phyloP scores from a whole-genome alignment of 1,140 invertebrate species.

The Danaus plexippus region DNA sequence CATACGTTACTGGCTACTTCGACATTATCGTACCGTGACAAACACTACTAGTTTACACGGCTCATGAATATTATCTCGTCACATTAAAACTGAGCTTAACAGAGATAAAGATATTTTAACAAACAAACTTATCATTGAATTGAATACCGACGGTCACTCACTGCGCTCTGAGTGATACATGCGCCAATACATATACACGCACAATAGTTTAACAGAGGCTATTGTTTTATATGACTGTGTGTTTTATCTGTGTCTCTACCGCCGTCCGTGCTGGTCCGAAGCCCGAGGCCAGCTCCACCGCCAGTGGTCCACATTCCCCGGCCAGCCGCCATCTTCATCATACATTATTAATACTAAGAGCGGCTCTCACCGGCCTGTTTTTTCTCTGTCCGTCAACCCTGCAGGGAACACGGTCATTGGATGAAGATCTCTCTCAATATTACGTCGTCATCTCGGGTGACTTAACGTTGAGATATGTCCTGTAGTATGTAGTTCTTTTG shows the following conservation, averaged over 20 bases:
- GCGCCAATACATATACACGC: slow-evolving; percentile 21
- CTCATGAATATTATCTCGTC: slow-evolving; percentile 16
- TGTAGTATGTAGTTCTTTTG: not conserved
- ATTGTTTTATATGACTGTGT: slow-evolving; percentile 9
- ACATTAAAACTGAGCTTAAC: slow-evolving; percentile 15
- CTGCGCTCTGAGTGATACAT: slow-evolving; percentile 18
- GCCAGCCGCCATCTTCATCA: slow-evolving; percentile 59
- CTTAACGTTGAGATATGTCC: slow-evolving; percentile 6
- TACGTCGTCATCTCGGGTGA: slow-evolving; percentile 8
- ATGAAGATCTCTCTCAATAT: slow-evolving; percentile 38
- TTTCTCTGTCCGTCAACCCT: slow-evolving; percentile 35
- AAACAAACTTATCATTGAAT: slow-evolving; percentile 27
- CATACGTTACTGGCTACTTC: not conserved
- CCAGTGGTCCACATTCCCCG: slow-evolving; percentile 40
- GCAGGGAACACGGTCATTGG: slow-evolving; percentile 42
- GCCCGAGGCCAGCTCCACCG: slow-evolving; percentile 18
- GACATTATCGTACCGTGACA: slow-evolving; percentile 5
- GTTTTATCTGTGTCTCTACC: slow-evolving; percentile 27
- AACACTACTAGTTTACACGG: slow-evolving; percentile 15
- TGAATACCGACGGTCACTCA: slow-evolving; percentile 23
- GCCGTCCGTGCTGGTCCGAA: slow-evolving; percentile 40
- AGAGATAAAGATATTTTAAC: slow-evolving; percentile 20
- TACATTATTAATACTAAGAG: slow-evolving; percentile 64
- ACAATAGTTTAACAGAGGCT: slow-evolving; percentile 10
- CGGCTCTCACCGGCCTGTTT: slow-evolving; percentile 40